phyloP scores from a whole-genome alignment of 2,113 vertebrate species.

The Archilochus colubris region DNA sequence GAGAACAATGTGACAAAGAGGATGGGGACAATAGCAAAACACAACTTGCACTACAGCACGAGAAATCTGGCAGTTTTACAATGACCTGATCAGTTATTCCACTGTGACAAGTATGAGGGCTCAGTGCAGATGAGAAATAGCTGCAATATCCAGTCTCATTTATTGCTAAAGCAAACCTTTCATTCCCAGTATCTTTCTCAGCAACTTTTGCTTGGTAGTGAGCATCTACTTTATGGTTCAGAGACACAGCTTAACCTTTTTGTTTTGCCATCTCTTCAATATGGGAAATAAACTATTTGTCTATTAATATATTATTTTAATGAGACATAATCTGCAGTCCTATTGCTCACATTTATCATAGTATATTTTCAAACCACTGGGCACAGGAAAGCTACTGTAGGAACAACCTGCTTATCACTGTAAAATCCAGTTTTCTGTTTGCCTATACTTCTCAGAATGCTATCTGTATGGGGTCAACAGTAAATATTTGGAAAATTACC shows the following conservation, averaged over 20 bases:
- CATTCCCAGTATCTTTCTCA: background rate
- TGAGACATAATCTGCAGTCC: background rate
- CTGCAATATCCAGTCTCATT: background rate
- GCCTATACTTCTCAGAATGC: background rate
- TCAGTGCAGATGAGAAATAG: background rate
- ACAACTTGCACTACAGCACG: background rate
- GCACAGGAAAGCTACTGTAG: background rate
- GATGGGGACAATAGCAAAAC: slow-evolving; percentile 19
- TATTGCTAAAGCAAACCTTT: slow-evolving; percentile 3
- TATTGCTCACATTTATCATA: slow-evolving; percentile 27
- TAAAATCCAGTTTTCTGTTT: slow-evolving; percentile 1
- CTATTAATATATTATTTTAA: slow-evolving; percentile 21
- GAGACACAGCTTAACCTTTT: background rate
- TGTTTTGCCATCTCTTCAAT: background rate
- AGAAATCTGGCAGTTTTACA: slow-evolving; percentile 18
- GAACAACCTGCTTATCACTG: background rate
- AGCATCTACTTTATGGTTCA: background rate
- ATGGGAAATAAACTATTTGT: background rate
- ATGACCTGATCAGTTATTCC: background rate
- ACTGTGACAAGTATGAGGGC: background rate
- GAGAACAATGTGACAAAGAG: slow-evolving; percentile 34
- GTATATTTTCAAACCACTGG: background rate
- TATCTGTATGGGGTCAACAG: background rate
- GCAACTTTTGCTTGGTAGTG: background rate
- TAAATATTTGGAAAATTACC: slow-evolving; percentile 22